Evolutionary conservation across 2,797 vertebrate species (phyloP).

Genomic region (Enteromius thamalakanensis): DNA sequence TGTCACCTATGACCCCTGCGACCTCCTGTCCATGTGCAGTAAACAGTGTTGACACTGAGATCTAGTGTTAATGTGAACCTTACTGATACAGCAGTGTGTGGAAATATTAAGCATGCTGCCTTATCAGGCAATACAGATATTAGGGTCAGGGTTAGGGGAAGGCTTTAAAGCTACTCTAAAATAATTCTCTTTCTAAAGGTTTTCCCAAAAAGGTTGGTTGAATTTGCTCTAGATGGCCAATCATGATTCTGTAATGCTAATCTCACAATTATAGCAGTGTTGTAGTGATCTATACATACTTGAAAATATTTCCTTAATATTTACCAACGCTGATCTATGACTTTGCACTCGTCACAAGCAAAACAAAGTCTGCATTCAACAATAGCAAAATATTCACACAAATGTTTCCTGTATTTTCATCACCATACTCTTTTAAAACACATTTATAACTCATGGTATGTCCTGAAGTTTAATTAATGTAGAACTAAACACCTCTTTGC

Average conservation of each 20-base stretch:
- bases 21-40: constrained; percentile 6
- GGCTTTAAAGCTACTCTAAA: not conserved
- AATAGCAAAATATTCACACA: not conserved
- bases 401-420: not conserved
- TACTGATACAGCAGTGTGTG: not conserved
- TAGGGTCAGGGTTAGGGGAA: not conserved
- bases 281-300: not conserved
- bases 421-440: not conserved
- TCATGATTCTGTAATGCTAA: constrained; percentile 1
- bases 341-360: not conserved
- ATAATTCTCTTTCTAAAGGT: not conserved
- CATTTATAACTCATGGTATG: not conserved
- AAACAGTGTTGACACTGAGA: constrained; percentile 28
- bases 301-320: not conserved
- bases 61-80: not conserved
- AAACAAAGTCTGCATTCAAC: not conserved
- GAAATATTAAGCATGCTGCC: not conserved
- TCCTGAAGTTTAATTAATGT: not conserved
- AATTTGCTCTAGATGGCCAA: not conserved
- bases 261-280: not conserved
- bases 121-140: not conserved
- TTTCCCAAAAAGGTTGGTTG: not conserved
- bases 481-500: not conserved
- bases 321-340: not conserved
- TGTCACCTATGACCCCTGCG: constrained; percentile 41